Conservation (phyloP, 2,888 invertebrate species). For the Aricia artaxerxes region DNA sequence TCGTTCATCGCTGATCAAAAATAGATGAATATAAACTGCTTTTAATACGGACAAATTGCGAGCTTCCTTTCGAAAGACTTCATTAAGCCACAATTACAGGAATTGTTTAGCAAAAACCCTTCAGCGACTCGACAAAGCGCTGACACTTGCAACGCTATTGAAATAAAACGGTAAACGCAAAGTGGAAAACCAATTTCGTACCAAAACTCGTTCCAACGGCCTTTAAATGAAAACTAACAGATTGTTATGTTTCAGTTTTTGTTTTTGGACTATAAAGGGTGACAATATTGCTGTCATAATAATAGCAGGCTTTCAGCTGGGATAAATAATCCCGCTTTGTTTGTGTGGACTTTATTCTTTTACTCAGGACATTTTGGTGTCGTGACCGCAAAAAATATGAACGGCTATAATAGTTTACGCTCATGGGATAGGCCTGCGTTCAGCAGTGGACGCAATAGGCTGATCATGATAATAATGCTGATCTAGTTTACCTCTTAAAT, state of each 20-base stretch:
- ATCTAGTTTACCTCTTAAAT: not conserved
- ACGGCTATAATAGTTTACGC: not conserved
- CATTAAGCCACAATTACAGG: slow-evolving; percentile 5
- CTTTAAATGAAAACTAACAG: slow-evolving; percentile 56
- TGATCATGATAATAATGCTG: not conserved
- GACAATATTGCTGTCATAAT: slow-evolving; percentile 17
- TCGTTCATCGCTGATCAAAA: not conserved
- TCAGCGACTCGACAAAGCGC: slow-evolving; percentile 26
- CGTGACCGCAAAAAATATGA: not conserved
- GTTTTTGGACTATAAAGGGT: slow-evolving; percentile 33
- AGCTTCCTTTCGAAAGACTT: slow-evolving; percentile 12
- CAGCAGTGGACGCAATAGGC: not conserved
- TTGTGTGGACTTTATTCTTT: not conserved
- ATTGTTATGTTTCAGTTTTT: slow-evolving; percentile 43
- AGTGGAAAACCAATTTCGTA: slow-evolving; percentile 65
- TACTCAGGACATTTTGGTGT: not conserved
- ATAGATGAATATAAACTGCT: not conserved
- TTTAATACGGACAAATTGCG: slow-evolving; percentile 13
- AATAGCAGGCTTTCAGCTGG: not conserved
- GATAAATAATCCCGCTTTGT: slow-evolving; percentile 6
- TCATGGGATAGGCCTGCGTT: too few species aligned
- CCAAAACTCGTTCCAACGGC: slow-evolving; percentile 50
- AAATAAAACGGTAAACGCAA: slow-evolving; percentile 50
- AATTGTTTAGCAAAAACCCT: slow-evolving; percentile 25
- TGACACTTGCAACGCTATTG: slow-evolving; percentile 39